Conservation (phyloP, 2,888 invertebrate species). For the Xanthorhoe designata region DNA sequence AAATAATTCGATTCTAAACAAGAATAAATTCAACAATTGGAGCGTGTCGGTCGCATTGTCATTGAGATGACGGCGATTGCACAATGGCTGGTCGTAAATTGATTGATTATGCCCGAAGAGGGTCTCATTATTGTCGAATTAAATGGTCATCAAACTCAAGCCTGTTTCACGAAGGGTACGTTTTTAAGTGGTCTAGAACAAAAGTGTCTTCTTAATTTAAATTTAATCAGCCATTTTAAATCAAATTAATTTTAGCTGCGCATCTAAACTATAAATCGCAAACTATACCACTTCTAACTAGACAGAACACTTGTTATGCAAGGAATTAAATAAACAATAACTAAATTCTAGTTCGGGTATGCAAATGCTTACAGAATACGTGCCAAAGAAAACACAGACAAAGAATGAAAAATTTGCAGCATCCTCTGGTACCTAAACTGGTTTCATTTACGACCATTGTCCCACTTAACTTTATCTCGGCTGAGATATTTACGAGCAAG, state of each 20-base stretch:
- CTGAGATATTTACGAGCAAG: conserved; percentile 48
- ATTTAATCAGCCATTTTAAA: not conserved
- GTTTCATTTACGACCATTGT: conserved; percentile 54
- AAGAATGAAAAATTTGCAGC: conserved; percentile 16
- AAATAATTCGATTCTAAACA: conserved; percentile 51
- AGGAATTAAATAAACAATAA: not conserved
- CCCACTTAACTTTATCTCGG: conserved; percentile 56
- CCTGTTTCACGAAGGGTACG: not conserved
- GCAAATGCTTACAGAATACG: not conserved
- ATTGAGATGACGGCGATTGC: conserved; percentile 46
- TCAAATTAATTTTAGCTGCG: not conserved
- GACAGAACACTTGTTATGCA: not conserved
- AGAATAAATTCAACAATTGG: conserved; percentile 53
- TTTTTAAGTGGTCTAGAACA: not conserved
- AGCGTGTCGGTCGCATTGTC: conserved; percentile 53
- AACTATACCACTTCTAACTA: not conserved
- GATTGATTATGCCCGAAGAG: conserved; percentile 48
- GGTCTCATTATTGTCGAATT: conserved; percentile 26
- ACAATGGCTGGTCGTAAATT: conserved; percentile 62
- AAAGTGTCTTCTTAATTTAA: not conserved
- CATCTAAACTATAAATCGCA: not conserved
- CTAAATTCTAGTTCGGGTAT: not conserved
- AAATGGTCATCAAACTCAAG: conserved; percentile 9
- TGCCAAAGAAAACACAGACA: conserved; percentile 3
- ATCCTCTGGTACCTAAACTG: conserved; percentile 36